phyloP scores from a whole-genome alignment of 2,797 vertebrate genomes.

The Telmatherina bonti region DNA sequence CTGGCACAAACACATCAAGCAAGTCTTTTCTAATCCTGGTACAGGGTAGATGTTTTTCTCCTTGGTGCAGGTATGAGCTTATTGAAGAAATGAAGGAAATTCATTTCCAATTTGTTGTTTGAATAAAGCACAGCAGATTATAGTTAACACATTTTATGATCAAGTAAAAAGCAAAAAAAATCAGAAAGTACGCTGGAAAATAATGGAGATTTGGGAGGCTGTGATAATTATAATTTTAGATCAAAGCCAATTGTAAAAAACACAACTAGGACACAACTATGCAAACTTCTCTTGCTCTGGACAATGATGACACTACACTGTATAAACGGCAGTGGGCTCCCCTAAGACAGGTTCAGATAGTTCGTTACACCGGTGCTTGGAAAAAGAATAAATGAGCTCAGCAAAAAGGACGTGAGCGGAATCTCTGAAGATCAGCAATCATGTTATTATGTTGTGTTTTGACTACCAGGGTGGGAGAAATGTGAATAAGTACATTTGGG shows the following conservation, averaged over 20 bases:
- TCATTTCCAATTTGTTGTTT: conserved; percentile 16
- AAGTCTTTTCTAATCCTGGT: conserved; percentile 82
- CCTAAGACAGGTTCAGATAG: conserved; percentile 53
- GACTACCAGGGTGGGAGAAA: conserved; percentile 11
- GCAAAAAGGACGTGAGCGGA: conserved; percentile 34
- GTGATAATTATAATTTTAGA: conserved; percentile 19
- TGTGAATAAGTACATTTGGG: conserved; percentile 16
- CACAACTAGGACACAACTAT: conserved; percentile 5
- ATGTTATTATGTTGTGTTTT: conserved; percentile 35
- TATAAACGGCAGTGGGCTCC: conserved; percentile 31
- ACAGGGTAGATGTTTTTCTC: conserved; percentile 72
- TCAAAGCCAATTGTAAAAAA: conserved; percentile 22
- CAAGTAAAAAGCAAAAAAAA: conserved; percentile 35
- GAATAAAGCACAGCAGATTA: conserved; percentile 12
- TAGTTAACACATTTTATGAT: conserved; percentile 13
- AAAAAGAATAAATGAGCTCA: conserved; percentile 33
- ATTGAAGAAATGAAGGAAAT: conserved; percentile 15
- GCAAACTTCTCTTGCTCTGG: background rate
- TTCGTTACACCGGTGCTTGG: conserved; percentile 28
- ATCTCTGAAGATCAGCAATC: conserved; percentile 32
- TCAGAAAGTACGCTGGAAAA: conserved; percentile 5
- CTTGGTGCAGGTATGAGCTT: conserved; percentile 12
- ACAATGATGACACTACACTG: background rate
- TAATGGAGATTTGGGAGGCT: conserved; percentile 21
- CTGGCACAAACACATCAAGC: conserved; percentile 36